Evolutionary conservation across 1,140 invertebrate species (phyloP), one percentile per base, ranked within the genome.

Genomic region (Phymorhynchus buccinoides): DNA sequence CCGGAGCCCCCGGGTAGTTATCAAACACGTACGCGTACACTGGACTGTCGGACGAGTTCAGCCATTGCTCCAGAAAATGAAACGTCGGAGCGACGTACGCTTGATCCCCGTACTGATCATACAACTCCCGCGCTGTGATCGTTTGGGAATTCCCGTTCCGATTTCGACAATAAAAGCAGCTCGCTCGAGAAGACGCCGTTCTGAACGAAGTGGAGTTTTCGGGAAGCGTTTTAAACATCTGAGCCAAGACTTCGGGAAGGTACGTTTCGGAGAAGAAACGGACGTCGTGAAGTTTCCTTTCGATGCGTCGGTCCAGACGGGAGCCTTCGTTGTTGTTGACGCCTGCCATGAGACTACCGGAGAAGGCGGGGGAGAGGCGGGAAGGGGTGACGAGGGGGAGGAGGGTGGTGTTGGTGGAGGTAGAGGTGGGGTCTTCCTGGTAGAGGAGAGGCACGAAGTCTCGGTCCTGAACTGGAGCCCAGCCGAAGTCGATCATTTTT

Each of bases 251-350:
- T 27, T 3, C 75, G 14, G 37, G 75, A 41, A 78, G 75, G 41
- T 22, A 78, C 9, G 7, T 7, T 37, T 78, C 14, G 37, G 35
- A 42, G 41, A 78, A 42, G 75, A 78, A 78, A 2, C 27, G 3
- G 9, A 22, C 14, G 41, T 78, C 75, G 39, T 27, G 37, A 7
- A 78, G 75, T 27, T 78, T n/a, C 0, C 7, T 9, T n/a, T 78
- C 75, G 75, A 78, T 78, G 75, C 27, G 16, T 3, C 0, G 75
- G 75, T 78, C 75, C 16, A 78, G 37, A 6, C 16, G 14, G 3
- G 75, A 39, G 75, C 75, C 75, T 27, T 78, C 75, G 39, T 78
- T 78, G 75, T 78, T 78, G 39, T 78, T 78, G 75, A 42, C 27
- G 7, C 75, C 75, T 16, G 42, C 39, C 75, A 78, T 78, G 0